Evolutionary conservation across 2,113 vertebrate species (phyloP).

Genomic region (Spea bombifrons): DNA sequence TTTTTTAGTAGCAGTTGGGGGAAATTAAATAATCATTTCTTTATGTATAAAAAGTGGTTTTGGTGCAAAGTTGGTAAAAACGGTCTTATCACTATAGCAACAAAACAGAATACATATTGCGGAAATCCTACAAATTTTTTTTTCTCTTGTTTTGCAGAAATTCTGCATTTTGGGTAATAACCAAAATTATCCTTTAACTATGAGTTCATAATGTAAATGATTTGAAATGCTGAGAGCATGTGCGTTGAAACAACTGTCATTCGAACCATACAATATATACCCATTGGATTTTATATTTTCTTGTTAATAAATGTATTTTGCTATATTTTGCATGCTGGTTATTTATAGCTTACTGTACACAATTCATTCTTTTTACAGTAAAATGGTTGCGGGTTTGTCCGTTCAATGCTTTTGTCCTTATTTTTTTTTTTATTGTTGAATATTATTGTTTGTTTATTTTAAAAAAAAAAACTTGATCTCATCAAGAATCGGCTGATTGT

Average conservation of each 20-base stretch:
- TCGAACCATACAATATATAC: neutral
- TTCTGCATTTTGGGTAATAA: too few species aligned
- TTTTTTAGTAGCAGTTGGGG: too few species aligned
- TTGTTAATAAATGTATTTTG: conserved; percentile 6
- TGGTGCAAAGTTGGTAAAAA: too few species aligned
- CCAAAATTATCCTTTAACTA: too few species aligned
- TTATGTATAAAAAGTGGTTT: too few species aligned
- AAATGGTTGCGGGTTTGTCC: neutral
- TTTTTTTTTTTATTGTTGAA: neutral
- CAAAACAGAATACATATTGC: too few species aligned
- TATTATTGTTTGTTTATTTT: neutral
- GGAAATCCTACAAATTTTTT: too few species aligned
- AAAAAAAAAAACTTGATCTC: neutral
- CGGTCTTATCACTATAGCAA: too few species aligned
- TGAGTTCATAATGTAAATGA: neutral
- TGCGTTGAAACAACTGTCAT: neutral
- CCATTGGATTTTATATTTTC: conserved; percentile 1
- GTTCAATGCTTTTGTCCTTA: neutral
- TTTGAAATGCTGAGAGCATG: neutral
- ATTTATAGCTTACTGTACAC: neutral
- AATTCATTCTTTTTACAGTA: neutral
- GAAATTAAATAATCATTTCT: too few species aligned
- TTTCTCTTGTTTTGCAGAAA: too few species aligned
- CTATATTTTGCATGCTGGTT: neutral
- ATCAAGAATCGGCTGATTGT: neutral